A percentile compares a stretch with the other conserved stretches of the same genome.
Evolutionary conservation across 2,797 vertebrate species (phyloP).

Genomic region (Urocyon cinereoargenteus): DNA sequence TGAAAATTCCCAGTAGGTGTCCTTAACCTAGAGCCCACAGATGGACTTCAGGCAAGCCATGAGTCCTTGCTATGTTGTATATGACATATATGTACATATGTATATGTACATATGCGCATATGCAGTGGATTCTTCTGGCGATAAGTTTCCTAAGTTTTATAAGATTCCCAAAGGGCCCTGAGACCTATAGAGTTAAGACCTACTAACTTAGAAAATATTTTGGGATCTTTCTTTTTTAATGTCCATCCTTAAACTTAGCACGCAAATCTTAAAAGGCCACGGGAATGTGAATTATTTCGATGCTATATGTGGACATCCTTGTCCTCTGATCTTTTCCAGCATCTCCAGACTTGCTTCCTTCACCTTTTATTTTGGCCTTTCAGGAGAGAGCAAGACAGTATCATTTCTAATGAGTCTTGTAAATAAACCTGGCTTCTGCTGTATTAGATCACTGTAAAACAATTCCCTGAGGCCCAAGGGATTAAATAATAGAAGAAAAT

Average conservation of each 20-base stretch:
- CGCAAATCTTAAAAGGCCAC: background rate
- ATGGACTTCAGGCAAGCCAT: background rate
- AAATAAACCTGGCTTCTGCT: conserved; percentile 61
- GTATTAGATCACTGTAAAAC: conserved; percentile 72
- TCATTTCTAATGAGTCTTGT: conserved; percentile 64
- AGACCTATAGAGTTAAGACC: background rate
- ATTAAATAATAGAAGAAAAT: conserved; percentile 77
- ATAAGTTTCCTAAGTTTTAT: background rate
- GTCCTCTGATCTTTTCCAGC: background rate
- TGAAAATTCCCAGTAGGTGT: background rate
- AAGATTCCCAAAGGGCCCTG: background rate
- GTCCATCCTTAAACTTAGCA: conserved; percentile 1
- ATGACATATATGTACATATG: no score
- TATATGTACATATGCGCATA: accelerated
- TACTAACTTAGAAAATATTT: background rate
- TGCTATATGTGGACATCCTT: background rate
- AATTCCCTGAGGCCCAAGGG: conserved; percentile 48
- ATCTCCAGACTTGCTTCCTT: conserved; percentile 16
- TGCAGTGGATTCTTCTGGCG: background rate
- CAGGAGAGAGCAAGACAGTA: background rate
- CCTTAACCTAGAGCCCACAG: background rate
- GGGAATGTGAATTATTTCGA: background rate
- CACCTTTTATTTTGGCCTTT: background rate
- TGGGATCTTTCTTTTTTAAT: background rate
- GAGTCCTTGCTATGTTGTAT: background rate